Base-by-base conservation (phyloP, 2,113 vertebrate species). In the Phrynosoma blainvillii region DNA sequence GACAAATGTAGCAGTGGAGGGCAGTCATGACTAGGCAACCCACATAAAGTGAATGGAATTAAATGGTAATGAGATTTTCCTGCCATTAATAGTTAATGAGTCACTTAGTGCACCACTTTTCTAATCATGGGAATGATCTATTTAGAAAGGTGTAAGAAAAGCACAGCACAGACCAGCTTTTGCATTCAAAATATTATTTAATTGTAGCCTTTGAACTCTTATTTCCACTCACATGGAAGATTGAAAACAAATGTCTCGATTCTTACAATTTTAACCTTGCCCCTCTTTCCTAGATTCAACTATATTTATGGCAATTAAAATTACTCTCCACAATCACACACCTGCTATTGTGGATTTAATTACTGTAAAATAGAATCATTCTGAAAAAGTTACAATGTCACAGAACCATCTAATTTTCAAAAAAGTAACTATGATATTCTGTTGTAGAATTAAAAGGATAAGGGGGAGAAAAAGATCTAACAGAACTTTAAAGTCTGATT, bases 101-200 rank as follows among this genome's bases (percentile, higher is more conserved):
- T 54, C 68, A 76, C 52, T 66, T n/a, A 90, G 89, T 73, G 79
- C 32, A 84, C 66, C 23, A 76, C 16, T 84, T 84, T 21, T 84
- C 52, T 59, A 84, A 30, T 79, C 82, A 80, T 7, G 78, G 25
- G 12, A 42, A 70, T 74, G 47, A 66, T 1, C 0, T 0, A 0
- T 20, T 79, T 87, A 79, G 14, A 52, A 82, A 82, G 14, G 77
- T 30, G 56, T 88, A 27, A 16, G 76, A 81, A 91, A 89, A 78
- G 47, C 2, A 59, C 1, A 79, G 11, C 12, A 79, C 3, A 85
- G 76, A 65, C 47, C 21, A 73, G 4, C 10, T 52, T 75, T 30
- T 85, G 30, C 83, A 75, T 85, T 81, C 86, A 36, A 88, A 66
- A 9, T 82, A 66, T 86, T 40, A 78, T 25, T 82, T 47, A 74